Base-by-base conservation (phyloP, 2,888 invertebrate genomes). In the Meta bourneti region DNA sequence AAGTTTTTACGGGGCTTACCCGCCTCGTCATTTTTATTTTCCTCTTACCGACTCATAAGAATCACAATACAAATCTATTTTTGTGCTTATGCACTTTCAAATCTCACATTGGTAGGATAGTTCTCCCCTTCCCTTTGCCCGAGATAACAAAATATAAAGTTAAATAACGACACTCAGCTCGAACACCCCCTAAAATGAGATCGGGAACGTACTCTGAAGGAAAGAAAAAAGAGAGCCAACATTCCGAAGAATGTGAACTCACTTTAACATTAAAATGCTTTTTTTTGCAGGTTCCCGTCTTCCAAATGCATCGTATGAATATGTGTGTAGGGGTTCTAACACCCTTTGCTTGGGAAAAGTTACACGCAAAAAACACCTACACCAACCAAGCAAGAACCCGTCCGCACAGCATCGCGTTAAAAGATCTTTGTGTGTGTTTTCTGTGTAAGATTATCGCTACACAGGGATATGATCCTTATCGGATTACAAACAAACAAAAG, bases 401-500 rank as follows among this genome's bases (percentile, higher is more conserved):
- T 52, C 20, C n/a, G 5, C 54, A 34, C 19, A 16, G 79, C 52
- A 79, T 84, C 87, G 51, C 79, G 52, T 84, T 90, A 78, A 87
- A 54, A 84, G 71, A 84, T 72, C 84, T 79, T 90, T 61, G 70
- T 70, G 20, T 8, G 34, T 69, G 54, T 51, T 77, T 52, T 70
- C 70, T 16, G 72, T n/a, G 70, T 87, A 54, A 84, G 82, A 91
- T 78, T 74, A 91, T 78, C 82, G 78, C 51, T 54, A 78, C 87
- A 49, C 19, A 19, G 72, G 87, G 87, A 91, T 91, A 82, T 87
- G 83, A 91, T 91, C 91, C 89, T 85, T 89, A 92, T 92, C 81
- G 89, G 92, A 92, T 89, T 92, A 89, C 89, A 89, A 89, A 92
- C 85, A 92, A 92, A 92, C 89, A 89, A 92, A 92, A 70, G 80